A percentile compares a stretch with the other conserved stretches of the same genome.
Evolutionary conservation across 35 echinoderm and acorn worm species (phyloP).

Genomic region (Heliocidaris erythrogramma): DNA sequence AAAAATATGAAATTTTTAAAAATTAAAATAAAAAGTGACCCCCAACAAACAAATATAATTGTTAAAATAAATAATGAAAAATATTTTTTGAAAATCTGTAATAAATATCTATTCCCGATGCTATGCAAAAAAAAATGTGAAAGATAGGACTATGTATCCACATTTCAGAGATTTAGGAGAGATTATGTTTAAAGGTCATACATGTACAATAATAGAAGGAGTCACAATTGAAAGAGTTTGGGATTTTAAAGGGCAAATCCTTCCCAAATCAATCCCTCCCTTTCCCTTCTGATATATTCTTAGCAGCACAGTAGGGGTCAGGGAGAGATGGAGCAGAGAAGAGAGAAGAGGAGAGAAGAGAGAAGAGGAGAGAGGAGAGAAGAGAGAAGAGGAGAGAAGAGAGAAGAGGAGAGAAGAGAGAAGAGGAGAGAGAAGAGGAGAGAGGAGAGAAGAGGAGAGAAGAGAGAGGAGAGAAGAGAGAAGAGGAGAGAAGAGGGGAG

Average conservation of each 20-base stretch:
- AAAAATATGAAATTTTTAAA: neutral
- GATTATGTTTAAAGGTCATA: neutral
- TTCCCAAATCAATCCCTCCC: neutral
- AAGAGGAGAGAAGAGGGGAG: too few relatives aligned
- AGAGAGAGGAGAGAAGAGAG: too few relatives aligned
- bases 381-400: neutral
- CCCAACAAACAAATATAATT: neutral
- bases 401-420: neutral
- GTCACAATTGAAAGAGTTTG: neutral
- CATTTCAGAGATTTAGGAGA: neutral
- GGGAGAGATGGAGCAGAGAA: neutral
- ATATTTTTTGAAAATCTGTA: neutral
- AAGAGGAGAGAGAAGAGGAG: too few relatives aligned
- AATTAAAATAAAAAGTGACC: too few relatives aligned
- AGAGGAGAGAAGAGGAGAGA: too few relatives aligned
- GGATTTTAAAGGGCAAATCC: neutral
- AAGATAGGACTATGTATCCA: neutral
- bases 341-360: neutral
- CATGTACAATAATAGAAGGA: neutral
- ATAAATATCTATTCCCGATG: too few relatives aligned
- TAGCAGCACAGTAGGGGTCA: neutral
- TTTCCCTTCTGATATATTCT: neutral
- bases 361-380: neutral
- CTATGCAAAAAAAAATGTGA: neutral
- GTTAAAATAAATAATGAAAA: too few relatives aligned